These are phyloP conservation scores for Anniella stebbinsi DNA, from an alignment of 2,797 vertebrate genomes.

Conservation along the genomic window DNA sequence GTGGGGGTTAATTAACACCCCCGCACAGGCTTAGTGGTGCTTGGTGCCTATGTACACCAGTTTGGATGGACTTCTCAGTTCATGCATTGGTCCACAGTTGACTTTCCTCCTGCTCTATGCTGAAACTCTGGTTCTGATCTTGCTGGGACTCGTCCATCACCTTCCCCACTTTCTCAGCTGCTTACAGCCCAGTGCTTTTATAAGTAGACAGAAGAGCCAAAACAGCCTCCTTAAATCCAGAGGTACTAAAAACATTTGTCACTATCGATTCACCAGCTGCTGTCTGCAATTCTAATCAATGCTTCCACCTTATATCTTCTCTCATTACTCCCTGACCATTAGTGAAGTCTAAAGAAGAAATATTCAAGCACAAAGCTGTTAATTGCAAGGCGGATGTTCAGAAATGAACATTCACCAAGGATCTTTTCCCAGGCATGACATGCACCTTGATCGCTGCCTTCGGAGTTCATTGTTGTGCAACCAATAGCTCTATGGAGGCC, in stretches of 20 bases:
- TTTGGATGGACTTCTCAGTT: not conserved
- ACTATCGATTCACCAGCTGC: not conserved
- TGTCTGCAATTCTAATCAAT: slow-evolving; percentile 1
- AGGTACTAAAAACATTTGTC: not conserved
- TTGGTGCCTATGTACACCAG: not conserved
- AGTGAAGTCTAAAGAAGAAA: slow-evolving; percentile 8
- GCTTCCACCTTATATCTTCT: slow-evolving; percentile 11
- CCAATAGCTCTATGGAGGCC: not conserved
- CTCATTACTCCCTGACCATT: slow-evolving; percentile 20
- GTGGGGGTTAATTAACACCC: no score
- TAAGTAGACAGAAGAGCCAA: not conserved
- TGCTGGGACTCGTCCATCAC: no score
- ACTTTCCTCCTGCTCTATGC: not conserved
- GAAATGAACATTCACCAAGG: slow-evolving; percentile 13
- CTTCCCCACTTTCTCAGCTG: not conserved
- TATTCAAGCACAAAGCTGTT: not conserved
- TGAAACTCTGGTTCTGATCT: not conserved
- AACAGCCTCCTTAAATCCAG: not conserved
- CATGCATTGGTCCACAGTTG: not conserved
- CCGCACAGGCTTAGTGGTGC: not conserved
- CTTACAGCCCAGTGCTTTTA: not conserved
- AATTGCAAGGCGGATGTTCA: slow-evolving; percentile 8
- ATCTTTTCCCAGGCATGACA: not conserved
- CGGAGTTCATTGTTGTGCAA: not conserved
- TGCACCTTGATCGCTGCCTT: not conserved